A percentile compares a stretch with the other conserved stretches of the same genome.
phyloP scores from a whole-genome alignment of 2,888 invertebrate species.

The Halocaridina rubra region DNA sequence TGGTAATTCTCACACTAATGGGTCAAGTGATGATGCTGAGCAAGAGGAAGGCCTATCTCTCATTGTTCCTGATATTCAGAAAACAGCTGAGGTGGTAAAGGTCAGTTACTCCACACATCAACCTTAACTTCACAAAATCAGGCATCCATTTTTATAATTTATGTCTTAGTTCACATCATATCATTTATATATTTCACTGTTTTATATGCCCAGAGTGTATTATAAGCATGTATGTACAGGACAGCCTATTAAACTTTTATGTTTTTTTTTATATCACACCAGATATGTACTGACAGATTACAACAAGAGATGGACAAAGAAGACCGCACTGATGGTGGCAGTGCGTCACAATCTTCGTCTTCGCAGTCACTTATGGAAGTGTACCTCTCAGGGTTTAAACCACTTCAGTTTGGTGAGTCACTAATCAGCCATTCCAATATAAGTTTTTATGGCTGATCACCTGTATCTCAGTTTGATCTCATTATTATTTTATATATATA shows the following conservation, averaged over 20 bases:
- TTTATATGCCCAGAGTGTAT: too few relatives aligned
- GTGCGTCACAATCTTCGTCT: slow-evolving; percentile 68
- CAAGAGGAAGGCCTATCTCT: slow-evolving; percentile 90
- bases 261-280: background rate
- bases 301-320: slow-evolving; percentile 56
- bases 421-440: too few relatives aligned
- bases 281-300: slow-evolving; percentile 64
- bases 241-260: too few relatives aligned
- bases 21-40: slow-evolving; percentile 77
- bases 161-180: too few relatives aligned
- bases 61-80: slow-evolving; percentile 91
- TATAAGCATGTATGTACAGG: too few relatives aligned
- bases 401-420: slow-evolving; percentile 87
- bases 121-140: too few relatives aligned
- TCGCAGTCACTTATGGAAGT: slow-evolving; percentile 77
- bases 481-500: too few relatives aligned
- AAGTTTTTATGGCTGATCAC: too few relatives aligned
- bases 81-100: slow-evolving; percentile 71
- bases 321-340: slow-evolving; percentile 14
- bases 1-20: slow-evolving; percentile 64
- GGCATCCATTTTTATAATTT: too few relatives aligned
- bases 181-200: too few relatives aligned
- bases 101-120: too few relatives aligned
- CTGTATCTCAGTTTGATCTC: too few relatives aligned
- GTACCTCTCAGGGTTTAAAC: slow-evolving; percentile 89